Conservation (phyloP, 2,888 invertebrate species). For the Morinoia aosen region DNA sequence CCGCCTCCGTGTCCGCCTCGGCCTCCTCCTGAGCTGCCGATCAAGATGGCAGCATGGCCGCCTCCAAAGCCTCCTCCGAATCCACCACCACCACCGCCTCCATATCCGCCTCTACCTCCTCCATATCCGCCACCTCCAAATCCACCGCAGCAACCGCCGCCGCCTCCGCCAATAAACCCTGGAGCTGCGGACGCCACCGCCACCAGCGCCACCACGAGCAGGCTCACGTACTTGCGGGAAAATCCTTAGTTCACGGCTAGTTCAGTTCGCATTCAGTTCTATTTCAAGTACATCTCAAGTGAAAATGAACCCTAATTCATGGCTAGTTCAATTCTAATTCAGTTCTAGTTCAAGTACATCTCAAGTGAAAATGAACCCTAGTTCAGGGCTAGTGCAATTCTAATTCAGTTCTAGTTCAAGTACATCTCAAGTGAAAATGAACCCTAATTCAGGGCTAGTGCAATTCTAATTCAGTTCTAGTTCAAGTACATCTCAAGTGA, state of each 20-base stretch:
- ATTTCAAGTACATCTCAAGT: too few species aligned
- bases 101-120: not conserved
- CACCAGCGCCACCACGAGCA: not conserved
- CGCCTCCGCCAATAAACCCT: constrained; percentile 12
- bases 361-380: too few species aligned
- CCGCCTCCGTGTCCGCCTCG: constrained; percentile 14
- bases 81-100: constrained; percentile 41
- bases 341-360: too few species aligned
- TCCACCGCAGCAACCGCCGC: constrained; percentile 2
- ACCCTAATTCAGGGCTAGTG: too few species aligned
- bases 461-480: too few species aligned
- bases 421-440: too few species aligned
- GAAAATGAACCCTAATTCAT: too few species aligned
- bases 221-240: not conserved
- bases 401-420: too few species aligned
- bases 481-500: too few species aligned
- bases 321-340: too few species aligned
- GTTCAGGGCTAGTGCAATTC: too few species aligned
- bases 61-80: constrained; percentile 28
- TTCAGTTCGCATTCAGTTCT: too few species aligned
- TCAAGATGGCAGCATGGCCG: not conserved
- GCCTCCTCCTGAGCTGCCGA: not conserved
- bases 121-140: not conserved
- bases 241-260: not conserved
- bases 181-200: not conserved